Percentiles rank a stretch among this genome's conserved stretches.
phyloP scores from a whole-genome alignment of 2,113 vertebrate genomes.

The Entelurus aequoreus region DNA sequence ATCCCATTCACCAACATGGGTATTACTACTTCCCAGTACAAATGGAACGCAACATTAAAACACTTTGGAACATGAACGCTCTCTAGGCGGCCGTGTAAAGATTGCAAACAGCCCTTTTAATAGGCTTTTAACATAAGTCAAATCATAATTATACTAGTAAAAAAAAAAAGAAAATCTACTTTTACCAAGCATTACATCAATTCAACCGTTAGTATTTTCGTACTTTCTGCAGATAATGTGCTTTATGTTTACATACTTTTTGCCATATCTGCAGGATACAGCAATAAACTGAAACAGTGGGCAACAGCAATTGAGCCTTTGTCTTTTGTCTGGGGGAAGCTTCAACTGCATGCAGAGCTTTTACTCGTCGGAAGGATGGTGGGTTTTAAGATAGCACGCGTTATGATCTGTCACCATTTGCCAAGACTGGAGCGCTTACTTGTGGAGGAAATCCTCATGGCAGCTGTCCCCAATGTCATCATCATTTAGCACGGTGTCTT shows the following conservation, averaged over 20 bases:
- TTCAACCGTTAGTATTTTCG: neutral
- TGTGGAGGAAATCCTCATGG: conserved; percentile 93
- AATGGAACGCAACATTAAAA: no score
- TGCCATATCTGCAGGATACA: conserved; percentile 25
- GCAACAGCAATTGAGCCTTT: conserved; percentile 28
- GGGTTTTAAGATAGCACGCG: conserved; percentile 53
- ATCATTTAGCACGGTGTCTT: conserved; percentile 86
- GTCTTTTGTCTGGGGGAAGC: conserved; percentile 34
- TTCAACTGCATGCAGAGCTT: conserved; percentile 31
- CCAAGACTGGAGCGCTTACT: conserved; percentile 72
- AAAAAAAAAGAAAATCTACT: neutral
- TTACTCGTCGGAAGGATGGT: conserved; percentile 54
- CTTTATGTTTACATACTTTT: conserved; percentile 14
- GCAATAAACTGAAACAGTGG: conserved; percentile 31
- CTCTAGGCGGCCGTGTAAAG: no score
- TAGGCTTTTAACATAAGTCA: neutral
- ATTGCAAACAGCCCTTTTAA: no score
- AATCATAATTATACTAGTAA: no score
- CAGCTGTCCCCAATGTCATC: conserved; percentile 98
- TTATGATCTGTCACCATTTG: conserved; percentile 52
- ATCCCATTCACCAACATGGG: no score
- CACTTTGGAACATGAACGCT: no score
- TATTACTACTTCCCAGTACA: no score
- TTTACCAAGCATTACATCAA: conserved; percentile 3
- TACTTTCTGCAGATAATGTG: neutral